phyloP scores from a whole-genome alignment of 2,888 invertebrate genomes.

The Eupithecia dodoneata region DNA sequence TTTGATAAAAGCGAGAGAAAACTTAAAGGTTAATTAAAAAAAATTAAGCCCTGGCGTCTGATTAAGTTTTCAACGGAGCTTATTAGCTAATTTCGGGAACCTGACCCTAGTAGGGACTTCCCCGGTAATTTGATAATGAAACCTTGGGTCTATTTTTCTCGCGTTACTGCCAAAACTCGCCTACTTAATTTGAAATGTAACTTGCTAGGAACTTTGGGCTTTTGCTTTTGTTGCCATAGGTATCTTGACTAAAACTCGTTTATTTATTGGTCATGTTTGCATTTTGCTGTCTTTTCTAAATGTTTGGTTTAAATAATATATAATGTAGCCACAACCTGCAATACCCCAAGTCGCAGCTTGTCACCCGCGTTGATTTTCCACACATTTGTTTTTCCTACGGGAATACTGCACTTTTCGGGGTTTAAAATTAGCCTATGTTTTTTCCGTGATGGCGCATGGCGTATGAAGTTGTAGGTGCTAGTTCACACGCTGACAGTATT shows the following conservation, averaged over 20 bases:
- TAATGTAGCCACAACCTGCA: no score
- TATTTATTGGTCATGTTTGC: neutral
- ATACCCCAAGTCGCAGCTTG: no score
- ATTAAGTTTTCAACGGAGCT: slow-evolving; percentile 15
- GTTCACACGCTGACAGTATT: no score
- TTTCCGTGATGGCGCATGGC: no score
- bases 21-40: slow-evolving; percentile 3
- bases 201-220: neutral
- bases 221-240: neutral
- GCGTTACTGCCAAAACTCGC: slow-evolving; percentile 12
- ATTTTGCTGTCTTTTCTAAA: no score
- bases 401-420: no score
- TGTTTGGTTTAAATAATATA: no score
- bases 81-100: slow-evolving; percentile 11
- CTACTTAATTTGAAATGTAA: slow-evolving; percentile 14
- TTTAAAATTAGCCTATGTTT: no score
- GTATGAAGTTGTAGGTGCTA: no score
- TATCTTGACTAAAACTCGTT: neutral
- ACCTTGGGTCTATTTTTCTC: slow-evolving; percentile 15
- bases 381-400: no score
- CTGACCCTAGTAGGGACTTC: neutral
- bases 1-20: neutral
- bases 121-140: slow-evolving; percentile 17
- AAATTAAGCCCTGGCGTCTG: slow-evolving; percentile 3
- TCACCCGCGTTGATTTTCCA: no score